These are phyloP conservation scores for Oncorhynchus keta DNA, from an alignment of 2,113 vertebrate species.

Conservation along the genomic window DNA sequence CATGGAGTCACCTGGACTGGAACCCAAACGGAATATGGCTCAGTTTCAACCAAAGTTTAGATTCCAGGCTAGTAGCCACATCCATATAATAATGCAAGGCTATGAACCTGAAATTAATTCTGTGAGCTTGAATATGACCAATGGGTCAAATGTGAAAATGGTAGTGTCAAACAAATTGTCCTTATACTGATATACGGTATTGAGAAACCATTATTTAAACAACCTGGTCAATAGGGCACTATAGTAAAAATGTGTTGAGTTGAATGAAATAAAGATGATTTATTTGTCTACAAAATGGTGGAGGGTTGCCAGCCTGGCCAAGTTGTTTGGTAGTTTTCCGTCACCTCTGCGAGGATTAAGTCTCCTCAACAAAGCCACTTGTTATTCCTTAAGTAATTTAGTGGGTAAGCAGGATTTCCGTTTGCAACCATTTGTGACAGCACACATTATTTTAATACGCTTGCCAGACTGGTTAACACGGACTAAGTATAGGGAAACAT, in stretches of 20 bases:
- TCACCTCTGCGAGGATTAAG: conserved; percentile 35
- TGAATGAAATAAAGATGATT: not conserved
- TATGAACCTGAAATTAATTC: too few species aligned
- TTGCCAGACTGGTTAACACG: conserved; percentile 66
- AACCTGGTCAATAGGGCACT: too few species aligned
- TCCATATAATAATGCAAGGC: too few species aligned
- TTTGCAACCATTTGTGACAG: conserved; percentile 61
- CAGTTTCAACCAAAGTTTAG: too few species aligned
- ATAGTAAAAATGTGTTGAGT: not conserved
- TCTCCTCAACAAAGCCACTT: conserved; percentile 50
- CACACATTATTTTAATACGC: conserved; percentile 69
- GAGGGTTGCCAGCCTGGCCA: conserved; percentile 18
- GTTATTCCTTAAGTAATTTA: conserved; percentile 67
- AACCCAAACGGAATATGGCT: too few species aligned
- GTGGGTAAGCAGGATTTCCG: conserved; percentile 76
- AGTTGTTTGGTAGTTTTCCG: conserved; percentile 52
- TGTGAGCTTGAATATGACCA: too few species aligned
- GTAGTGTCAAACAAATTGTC: too few species aligned
- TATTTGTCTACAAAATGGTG: not conserved
- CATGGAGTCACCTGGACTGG: too few species aligned
- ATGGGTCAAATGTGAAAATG: too few species aligned
- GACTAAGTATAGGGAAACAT: conserved; percentile 23
- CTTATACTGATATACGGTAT: too few species aligned
- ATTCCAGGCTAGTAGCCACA: too few species aligned
- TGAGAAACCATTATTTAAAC: too few species aligned